Conservation (phyloP, 2,888 invertebrate genomes). For the Deilephila porcellus region DNA sequence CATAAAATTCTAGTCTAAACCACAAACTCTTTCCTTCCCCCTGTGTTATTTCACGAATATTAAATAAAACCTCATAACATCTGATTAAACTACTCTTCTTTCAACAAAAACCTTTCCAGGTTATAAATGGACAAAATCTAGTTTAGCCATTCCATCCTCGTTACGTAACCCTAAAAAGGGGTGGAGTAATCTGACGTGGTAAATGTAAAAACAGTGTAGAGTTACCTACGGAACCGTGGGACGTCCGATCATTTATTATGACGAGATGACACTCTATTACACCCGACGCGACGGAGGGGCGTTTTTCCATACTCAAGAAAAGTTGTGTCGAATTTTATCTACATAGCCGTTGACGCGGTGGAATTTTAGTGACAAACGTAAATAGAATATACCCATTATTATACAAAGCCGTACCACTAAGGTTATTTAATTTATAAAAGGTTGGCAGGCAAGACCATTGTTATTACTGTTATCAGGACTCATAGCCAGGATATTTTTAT, state of each 20-base stretch:
- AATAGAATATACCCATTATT: too few species aligned
- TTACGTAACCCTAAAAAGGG: constrained; percentile 55
- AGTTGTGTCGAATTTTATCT: constrained; percentile 2
- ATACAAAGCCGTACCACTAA: too few species aligned
- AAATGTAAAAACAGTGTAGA: constrained; percentile 74
- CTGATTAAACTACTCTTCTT: constrained; percentile 24
- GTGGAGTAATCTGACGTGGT: constrained; percentile 52
- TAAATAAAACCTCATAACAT: background rate
- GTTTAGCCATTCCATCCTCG: constrained; percentile 41
- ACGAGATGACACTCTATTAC: constrained; percentile 82
- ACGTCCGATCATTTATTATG: constrained; percentile 77
- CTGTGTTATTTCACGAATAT: too few species aligned
- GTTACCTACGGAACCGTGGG: constrained; percentile 43
- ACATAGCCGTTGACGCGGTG: background rate
- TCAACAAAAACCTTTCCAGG: constrained; percentile 34
- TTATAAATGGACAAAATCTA: constrained; percentile 45
- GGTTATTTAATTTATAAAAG: too few species aligned
- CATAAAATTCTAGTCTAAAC: too few species aligned
- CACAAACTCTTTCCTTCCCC: too few species aligned
- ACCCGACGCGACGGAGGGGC: background rate
- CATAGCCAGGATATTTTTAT: too few species aligned
- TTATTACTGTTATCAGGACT: too few species aligned
- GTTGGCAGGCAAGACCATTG: too few species aligned
- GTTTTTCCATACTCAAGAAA: constrained; percentile 9
- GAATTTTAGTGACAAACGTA: background rate